Evolutionary conservation across 2,113 vertebrate genomes (phyloP).

Genomic region (Halichoeres trimaculatus): DNA sequence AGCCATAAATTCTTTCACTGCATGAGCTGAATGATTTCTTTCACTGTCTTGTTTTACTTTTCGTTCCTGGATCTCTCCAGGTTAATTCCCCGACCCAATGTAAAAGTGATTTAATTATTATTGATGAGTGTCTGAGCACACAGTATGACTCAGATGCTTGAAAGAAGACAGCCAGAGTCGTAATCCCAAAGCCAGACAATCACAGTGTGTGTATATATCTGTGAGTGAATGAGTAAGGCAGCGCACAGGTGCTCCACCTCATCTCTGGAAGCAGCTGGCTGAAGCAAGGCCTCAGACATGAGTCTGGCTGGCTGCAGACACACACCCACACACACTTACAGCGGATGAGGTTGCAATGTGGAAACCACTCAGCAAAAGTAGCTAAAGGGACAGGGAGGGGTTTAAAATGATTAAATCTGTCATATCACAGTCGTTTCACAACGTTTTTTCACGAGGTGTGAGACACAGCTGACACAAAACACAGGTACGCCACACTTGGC

Average conservation of each 20-base stretch:
- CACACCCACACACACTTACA: slow-evolving; percentile 23
- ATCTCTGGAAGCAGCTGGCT: slow-evolving; percentile 40
- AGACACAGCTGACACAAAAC: slow-evolving; percentile 49
- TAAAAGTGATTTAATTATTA: slow-evolving; percentile 13
- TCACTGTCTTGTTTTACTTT: background rate
- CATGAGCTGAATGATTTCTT: too few species aligned
- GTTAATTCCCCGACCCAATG: background rate
- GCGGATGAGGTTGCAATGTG: slow-evolving; percentile 20
- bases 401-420: slow-evolving; percentile 27
- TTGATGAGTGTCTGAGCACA: slow-evolving; percentile 1
- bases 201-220: slow-evolving; percentile 20
- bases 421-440: slow-evolving; percentile 56
- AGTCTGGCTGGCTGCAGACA: slow-evolving; percentile 40
- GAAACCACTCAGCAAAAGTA: slow-evolving; percentile 43
- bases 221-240: slow-evolving; percentile 60
- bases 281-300: slow-evolving; percentile 34
- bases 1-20: background rate
- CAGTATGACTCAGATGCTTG: slow-evolving; percentile 24
- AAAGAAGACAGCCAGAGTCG: slow-evolving; percentile 33
- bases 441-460: slow-evolving; percentile 19
- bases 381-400: slow-evolving; percentile 22
- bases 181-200: slow-evolving; percentile 66
- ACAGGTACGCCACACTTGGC: slow-evolving; percentile 45
- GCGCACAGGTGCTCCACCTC: slow-evolving; percentile 61
- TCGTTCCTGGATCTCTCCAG: background rate